Percentiles rank a stretch among this genome's conserved stretches.
Evolutionary conservation across 2,888 invertebrate species (phyloP).

Genomic region (Odontomyia ornata): DNA sequence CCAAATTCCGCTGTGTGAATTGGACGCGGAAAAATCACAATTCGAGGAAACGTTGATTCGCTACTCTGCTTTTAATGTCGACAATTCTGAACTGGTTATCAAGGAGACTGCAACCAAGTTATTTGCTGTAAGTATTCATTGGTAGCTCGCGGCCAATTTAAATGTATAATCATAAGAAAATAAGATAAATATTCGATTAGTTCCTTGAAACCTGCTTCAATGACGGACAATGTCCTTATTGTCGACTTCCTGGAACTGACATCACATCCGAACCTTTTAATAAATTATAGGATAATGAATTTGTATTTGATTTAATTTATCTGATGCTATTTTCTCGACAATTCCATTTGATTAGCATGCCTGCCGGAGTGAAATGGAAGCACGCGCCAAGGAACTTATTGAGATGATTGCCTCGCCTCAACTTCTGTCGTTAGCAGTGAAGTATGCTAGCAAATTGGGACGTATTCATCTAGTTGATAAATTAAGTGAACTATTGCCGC

Average conservation of each 20-base stretch:
- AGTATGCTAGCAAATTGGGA: conserved; percentile 83
- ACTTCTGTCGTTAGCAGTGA: conserved; percentile 83
- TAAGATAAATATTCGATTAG: too few relatives aligned
- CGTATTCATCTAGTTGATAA: conserved; percentile 82
- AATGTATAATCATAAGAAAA: conserved; percentile 2
- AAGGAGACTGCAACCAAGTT: conserved; percentile 86
- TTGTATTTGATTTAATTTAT: background rate
- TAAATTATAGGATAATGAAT: background rate
- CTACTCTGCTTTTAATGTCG: conserved; percentile 70
- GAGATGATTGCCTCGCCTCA: conserved; percentile 81
- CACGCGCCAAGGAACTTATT: conserved; percentile 86
- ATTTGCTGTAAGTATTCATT: conserved; percentile 79
- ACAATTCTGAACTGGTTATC: conserved; percentile 73
- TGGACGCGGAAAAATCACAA: conserved; percentile 80
- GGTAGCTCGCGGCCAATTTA: too few relatives aligned
- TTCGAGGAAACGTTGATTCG: conserved; percentile 80
- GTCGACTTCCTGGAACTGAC: too few relatives aligned
- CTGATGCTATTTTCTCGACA: background rate
- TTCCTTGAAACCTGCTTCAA: too few relatives aligned
- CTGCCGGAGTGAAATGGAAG: conserved; percentile 84
- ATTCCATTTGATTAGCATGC: conserved; percentile 71
- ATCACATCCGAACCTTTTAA: background rate
- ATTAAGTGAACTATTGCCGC: conserved; percentile 70
- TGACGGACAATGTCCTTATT: too few relatives aligned
- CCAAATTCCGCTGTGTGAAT: conserved; percentile 80